Conservation (phyloP, 2,888 invertebrate species). For the Cephus pygmeus region DNA sequence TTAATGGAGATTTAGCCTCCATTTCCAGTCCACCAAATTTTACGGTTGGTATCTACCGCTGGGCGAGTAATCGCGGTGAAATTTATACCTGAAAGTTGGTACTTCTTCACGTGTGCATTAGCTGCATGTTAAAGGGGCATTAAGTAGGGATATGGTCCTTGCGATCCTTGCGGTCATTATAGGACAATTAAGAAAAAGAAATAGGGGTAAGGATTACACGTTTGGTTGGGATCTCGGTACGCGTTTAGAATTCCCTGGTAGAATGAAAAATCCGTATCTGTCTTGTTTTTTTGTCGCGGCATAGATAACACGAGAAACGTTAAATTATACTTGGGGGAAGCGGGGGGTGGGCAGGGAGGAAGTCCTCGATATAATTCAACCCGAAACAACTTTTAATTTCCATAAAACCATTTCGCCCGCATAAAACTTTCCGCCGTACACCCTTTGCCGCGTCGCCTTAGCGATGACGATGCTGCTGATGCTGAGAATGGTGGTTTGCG, state of each 20-base stretch:
- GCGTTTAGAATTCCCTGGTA: neutral
- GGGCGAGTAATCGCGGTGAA: neutral
- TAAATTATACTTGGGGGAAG: slow-evolving; percentile 22
- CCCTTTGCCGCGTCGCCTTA: slow-evolving; percentile 5
- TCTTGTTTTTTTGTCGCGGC: neutral
- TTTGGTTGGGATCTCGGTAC: neutral
- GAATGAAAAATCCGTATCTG: neutral
- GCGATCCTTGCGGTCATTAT: neutral
- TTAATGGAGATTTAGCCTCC: neutral
- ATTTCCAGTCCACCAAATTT: neutral
- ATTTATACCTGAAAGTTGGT: neutral
- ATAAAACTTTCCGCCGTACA: slow-evolving; percentile 32
- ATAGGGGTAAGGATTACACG: neutral
- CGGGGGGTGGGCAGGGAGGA: neutral
- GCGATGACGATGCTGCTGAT: neutral
- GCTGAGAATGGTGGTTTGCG: neutral
- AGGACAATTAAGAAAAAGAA: neutral
- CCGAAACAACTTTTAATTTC: slow-evolving; percentile 55
- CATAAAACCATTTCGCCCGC: slow-evolving; percentile 48
- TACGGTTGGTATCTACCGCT: neutral
- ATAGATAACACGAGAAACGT: slow-evolving; percentile 6
- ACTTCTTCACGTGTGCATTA: neutral
- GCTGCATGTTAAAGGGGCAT: neutral
- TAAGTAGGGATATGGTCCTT: neutral
- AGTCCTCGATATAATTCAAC: slow-evolving; percentile 41